phyloP scores from a whole-genome alignment of 1,140 invertebrate genomes.

The Pogonomyrmex barbatus region DNA sequence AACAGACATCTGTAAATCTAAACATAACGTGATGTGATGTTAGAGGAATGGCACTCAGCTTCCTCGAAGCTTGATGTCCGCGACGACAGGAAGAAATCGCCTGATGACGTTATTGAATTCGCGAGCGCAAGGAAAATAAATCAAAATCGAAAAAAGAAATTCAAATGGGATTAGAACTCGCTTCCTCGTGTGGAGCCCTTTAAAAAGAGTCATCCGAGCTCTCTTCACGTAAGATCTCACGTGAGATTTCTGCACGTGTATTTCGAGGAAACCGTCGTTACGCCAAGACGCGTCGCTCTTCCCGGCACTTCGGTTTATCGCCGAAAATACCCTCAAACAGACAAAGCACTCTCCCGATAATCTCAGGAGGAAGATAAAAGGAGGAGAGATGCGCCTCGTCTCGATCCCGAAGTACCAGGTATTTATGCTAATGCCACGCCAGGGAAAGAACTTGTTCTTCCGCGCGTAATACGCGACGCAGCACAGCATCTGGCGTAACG shows the following conservation, averaged over 20 bases:
- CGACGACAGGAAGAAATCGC: neutral
- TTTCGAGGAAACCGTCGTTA: neutral
- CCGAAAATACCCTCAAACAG: constrained; percentile 33
- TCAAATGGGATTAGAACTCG: constrained; percentile 52
- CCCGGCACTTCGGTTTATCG: neutral
- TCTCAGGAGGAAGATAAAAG: constrained; percentile 36
- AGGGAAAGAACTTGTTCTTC: constrained; percentile 58
- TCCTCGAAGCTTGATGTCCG: neutral
- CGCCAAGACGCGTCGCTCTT: neutral
- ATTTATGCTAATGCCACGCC: constrained; percentile 59
- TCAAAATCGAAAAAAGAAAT: neutral
- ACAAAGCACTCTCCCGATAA: constrained; percentile 42
- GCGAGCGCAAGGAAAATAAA: neutral
- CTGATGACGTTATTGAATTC: neutral
- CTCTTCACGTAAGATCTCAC: neutral
- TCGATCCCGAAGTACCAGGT: constrained; percentile 41
- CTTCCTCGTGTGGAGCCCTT: constrained; percentile 1
- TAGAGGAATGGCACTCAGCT: neutral
- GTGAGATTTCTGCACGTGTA: neutral
- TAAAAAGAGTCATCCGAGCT: neutral
- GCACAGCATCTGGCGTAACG: constrained; percentile 64
- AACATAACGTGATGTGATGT: neutral
- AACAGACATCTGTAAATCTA: constrained; percentile 7
- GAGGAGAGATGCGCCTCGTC: constrained; percentile 16
- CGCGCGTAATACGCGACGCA: constrained; percentile 44